Evolutionary conservation across 2,113 vertebrate species (phyloP).

Genomic region (Platysteira castanea): DNA sequence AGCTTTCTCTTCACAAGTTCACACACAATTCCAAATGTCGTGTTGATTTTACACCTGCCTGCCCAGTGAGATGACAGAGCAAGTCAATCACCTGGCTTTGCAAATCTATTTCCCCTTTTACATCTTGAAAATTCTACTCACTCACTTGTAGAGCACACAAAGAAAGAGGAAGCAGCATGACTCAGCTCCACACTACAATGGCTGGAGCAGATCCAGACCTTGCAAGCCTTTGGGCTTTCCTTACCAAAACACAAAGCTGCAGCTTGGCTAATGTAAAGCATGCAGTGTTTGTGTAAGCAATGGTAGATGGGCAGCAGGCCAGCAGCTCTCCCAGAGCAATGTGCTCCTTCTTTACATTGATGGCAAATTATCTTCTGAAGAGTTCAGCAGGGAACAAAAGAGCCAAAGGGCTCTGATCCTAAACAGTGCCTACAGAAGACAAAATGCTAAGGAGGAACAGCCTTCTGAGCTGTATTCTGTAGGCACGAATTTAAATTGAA

Average conservation of each 20-base stretch:
- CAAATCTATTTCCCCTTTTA: neutral
- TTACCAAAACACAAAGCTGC: constrained; percentile 44
- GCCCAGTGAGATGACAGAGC: neutral
- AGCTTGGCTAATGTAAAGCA: constrained; percentile 36
- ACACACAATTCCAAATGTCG: neutral
- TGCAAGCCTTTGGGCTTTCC: constrained; percentile 45
- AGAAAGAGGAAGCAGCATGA: constrained; percentile 57
- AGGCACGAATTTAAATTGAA: neutral
- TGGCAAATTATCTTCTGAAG: neutral
- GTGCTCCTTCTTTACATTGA: neutral
- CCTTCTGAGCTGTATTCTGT: neutral
- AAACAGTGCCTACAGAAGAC: neutral
- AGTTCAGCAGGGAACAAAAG: neutral
- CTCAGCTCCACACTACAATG: constrained; percentile 61
- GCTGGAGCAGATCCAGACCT: constrained; percentile 42
- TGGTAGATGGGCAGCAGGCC: constrained; percentile 26
- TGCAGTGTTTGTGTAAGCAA: constrained; percentile 11
- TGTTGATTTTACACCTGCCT: neutral
- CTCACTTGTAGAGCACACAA: neutral
- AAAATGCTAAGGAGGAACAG: neutral
- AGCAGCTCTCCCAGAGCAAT: neutral
- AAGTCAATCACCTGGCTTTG: neutral
- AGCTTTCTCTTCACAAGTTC: neutral
- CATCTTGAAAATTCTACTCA: constrained; percentile 33
- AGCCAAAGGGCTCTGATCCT: neutral